These are phyloP conservation scores for Tarsius wallacei DNA, from an alignment of 2,797 vertebrate species.

Conservation along the genomic window DNA sequence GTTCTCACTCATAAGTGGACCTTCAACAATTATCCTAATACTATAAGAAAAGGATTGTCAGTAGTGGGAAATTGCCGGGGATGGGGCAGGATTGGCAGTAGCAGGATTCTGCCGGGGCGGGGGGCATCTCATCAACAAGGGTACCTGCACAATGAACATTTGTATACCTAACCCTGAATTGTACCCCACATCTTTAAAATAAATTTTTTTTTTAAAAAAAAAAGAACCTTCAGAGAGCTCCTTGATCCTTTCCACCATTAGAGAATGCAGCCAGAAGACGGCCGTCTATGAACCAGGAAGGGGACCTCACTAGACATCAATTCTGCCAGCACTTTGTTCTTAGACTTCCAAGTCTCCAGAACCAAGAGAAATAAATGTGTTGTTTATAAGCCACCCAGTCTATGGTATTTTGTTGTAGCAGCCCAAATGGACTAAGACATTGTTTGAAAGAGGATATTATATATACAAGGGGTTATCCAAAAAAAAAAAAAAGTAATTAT, in stretches of 20 bases:
- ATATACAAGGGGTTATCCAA: rapidly evolving
- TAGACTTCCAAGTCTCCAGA: background rate
- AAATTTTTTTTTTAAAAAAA: background rate
- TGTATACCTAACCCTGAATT: too few species aligned
- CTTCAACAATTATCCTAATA: too few species aligned
- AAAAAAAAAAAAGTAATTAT: too few species aligned
- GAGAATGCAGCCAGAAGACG: background rate
- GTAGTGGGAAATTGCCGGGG: too few species aligned
- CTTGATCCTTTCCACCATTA: background rate
- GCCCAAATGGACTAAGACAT: background rate
- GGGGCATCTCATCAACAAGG: too few species aligned
- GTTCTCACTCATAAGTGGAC: too few species aligned
- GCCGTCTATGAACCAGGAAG: background rate
- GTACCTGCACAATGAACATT: too few species aligned
- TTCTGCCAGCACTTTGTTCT: background rate
- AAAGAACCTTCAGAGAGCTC: background rate
- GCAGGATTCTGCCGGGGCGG: too few species aligned
- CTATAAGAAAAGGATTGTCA: too few species aligned
- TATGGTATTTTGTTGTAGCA: background rate
- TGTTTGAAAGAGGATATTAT: background rate
- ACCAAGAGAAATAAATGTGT: background rate
- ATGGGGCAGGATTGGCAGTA: too few species aligned
- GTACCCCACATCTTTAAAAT: too few species aligned
- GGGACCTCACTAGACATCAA: background rate
- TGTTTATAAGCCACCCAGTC: background rate